Evolutionary conservation across 2,113 vertebrate genomes (phyloP), one percentile per base, ranked within the genome.

Genomic region (Acanthisitta chloris): DNA sequence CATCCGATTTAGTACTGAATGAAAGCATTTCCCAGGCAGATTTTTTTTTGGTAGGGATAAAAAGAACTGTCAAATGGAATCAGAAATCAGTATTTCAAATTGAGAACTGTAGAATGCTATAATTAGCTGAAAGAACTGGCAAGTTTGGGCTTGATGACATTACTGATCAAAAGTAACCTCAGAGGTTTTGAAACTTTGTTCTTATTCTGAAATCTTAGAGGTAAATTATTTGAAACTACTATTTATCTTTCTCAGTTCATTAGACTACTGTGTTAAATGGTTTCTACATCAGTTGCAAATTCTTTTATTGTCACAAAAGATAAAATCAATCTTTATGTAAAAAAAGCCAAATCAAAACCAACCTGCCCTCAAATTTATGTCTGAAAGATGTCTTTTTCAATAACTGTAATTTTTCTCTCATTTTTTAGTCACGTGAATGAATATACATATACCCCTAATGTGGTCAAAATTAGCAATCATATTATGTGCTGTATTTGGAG

Each of bases 131-230:
- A 92, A 86, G 80, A 78, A 78, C 12, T 40, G 52, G 15, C 77
- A 94, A 72, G 54, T 10, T 78, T 87, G 36, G 69, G 18, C 72
- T 78, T 67, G 83, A 91, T 71, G 31, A 57, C 36, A 71, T 64
- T 81, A 67, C 24, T 55, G 77, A 94, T 51, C 33, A 76, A 94
- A 94, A 79, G 77, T 81, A 91, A 92, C 10, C 38, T 78, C 59
- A 36, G 49, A 77, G 16, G 28, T 73, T 83, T 86, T 13, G 14
- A 42, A 64, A 91, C 65, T 66, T 88, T 24, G 5, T 55, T 92
- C 65, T 64, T 76, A 48, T 79, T 92, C 49, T 80, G 78, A 79
- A 91, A 90, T 79, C 29, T 51, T 42, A 64, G 25, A 28, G 21
- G 61, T 52, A 77, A 86, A 66, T 82, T 80, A 52, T 58, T 82